Percentiles rank a stretch among this genome's conserved stretches.
Conservation (phyloP, 2,888 invertebrate genomes). For the Pristionchus japonicus region DNA sequence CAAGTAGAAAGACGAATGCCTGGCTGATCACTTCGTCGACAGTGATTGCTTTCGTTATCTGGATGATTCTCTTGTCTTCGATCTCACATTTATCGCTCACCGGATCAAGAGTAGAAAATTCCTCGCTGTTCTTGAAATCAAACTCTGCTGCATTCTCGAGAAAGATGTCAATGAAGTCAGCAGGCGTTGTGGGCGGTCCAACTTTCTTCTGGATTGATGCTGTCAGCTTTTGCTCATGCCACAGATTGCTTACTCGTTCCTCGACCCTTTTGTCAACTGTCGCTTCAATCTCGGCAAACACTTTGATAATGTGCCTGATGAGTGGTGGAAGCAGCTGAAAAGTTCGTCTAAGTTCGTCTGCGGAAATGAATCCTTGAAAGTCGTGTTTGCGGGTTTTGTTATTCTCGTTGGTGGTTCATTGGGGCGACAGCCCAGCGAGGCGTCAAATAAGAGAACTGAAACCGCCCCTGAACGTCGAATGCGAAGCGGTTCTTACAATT, state of each 20-base stretch:
- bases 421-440: too few relatives aligned
- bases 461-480: not conserved
- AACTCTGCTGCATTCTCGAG: slow-evolving; percentile 59
- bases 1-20: slow-evolving; percentile 12
- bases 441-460: too few relatives aligned
- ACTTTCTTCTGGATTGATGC: not conserved
- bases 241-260: not conserved
- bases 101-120: not conserved
- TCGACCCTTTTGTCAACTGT: not conserved
- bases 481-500: not conserved
- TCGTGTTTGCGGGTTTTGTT: too few relatives aligned
- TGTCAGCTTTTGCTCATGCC: too few relatives aligned
- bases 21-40: slow-evolving; percentile 41
- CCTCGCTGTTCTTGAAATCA: slow-evolving; percentile 45
- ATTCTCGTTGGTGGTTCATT: too few relatives aligned
- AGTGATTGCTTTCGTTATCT: slow-evolving; percentile 16
- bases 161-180: slow-evolving; percentile 66
- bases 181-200: not conserved
- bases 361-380: too few relatives aligned
- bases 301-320: not conserved
- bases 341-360: not conserved
- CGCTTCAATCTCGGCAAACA: not conserved
- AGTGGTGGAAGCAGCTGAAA: not conserved
- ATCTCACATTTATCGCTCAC: not conserved
- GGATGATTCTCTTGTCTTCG: not conserved